Conservation (phyloP, 2,888 invertebrate species). For the Eupithecia subumbrata region DNA sequence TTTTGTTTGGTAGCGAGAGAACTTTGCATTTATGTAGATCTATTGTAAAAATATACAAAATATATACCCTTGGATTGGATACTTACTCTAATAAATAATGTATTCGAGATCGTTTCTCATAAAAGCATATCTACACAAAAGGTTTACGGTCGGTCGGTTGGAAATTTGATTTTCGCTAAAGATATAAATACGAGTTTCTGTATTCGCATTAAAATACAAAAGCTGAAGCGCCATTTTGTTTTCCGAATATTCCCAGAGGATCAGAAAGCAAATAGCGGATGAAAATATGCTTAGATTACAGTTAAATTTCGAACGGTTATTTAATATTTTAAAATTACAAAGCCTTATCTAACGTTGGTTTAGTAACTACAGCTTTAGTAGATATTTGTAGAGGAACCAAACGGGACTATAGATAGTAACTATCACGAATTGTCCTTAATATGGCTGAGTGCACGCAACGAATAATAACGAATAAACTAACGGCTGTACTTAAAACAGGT, state of each 20-base stretch:
- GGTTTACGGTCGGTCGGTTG: slow-evolving; percentile 40
- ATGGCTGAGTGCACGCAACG: slow-evolving; percentile 28
- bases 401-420: slow-evolving; percentile 28
- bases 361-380: background rate
- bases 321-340: background rate
- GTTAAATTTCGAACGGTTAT: background rate
- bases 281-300: background rate
- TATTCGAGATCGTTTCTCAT: slow-evolving; percentile 19
- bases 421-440: slow-evolving; percentile 22
- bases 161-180: slow-evolving; percentile 35
- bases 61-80: slow-evolving; percentile 22
- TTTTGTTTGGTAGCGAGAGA: background rate
- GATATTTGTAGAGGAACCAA: slow-evolving; percentile 9
- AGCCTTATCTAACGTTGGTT: background rate
- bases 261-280: background rate
- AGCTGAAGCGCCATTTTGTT: slow-evolving; percentile 25
- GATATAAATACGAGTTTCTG: slow-evolving; percentile 26
- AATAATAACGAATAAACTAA: slow-evolving; percentile 36
- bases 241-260: slow-evolving; percentile 18
- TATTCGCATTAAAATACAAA: slow-evolving; percentile 20
- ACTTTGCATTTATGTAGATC: background rate
- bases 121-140: slow-evolving; percentile 41
- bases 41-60: slow-evolving; percentile 18
- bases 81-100: slow-evolving; percentile 18
- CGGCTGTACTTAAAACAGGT: slow-evolving; percentile 34